Conservation (phyloP, 2,797 vertebrate species). For the Thamnophis elegans region DNA sequence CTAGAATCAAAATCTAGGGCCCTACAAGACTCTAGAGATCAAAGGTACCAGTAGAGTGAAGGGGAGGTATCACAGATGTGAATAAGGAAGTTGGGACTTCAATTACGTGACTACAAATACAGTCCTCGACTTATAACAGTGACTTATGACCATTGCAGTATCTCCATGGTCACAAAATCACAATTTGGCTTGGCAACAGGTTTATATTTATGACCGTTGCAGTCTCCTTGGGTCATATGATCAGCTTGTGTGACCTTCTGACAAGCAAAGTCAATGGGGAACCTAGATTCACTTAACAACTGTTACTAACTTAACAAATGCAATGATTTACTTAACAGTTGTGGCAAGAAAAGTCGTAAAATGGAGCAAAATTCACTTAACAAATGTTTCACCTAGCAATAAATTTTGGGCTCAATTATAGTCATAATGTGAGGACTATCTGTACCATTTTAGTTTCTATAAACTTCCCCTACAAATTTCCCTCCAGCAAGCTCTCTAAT, state of each 20-base stretch:
- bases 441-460: not conserved
- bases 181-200: not conserved
- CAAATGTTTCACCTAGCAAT: not conserved
- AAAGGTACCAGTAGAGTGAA: not conserved
- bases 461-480: not conserved
- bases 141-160: not conserved
- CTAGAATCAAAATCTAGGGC: not conserved
- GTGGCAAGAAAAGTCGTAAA: not conserved
- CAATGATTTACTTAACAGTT: not conserved
- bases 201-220: not conserved
- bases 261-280: not conserved
- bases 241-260: not conserved
- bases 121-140: not conserved
- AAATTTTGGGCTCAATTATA: not conserved
- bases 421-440: not conserved
- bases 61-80: rapidly evolving
- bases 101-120: not conserved
- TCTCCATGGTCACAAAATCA: not conserved
- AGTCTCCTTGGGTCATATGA: not conserved
- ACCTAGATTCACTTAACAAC: not conserved
- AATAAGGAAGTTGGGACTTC: not conserved
- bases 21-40: not conserved
- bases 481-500: not conserved
- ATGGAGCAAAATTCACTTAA: not conserved
- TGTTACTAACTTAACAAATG: not conserved